These are phyloP conservation scores for Mustela erminea DNA, from an alignment of 2,797 vertebrate genomes.

Conservation along the genomic window DNA sequence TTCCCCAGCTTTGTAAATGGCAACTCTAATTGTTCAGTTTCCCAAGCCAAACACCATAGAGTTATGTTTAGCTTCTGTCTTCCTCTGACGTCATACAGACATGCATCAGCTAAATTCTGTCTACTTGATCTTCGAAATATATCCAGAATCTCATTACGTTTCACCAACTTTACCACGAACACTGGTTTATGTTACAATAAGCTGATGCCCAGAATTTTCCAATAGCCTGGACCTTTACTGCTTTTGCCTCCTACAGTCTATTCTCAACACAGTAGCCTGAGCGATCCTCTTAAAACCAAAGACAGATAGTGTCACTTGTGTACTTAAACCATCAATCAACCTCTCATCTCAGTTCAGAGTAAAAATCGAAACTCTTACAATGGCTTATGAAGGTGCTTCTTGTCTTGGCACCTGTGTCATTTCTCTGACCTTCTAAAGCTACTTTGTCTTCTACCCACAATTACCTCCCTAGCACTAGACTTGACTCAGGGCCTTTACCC, in stretches of 20 bases:
- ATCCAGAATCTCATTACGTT: slow-evolving; percentile 10
- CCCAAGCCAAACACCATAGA: not conserved
- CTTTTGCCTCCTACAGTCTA: not conserved
- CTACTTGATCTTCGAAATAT: not conserved
- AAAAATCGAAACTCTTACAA: not conserved
- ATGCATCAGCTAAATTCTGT: not conserved
- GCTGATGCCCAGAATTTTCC: not conserved
- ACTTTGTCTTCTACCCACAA: not conserved
- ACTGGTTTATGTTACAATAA: not conserved
- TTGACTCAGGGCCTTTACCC: not conserved
- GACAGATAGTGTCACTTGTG: not conserved
- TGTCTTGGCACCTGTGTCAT: not conserved
- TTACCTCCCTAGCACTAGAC: not conserved
- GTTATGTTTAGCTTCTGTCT: not conserved
- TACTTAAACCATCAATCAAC: not conserved
- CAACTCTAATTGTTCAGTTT: not conserved
- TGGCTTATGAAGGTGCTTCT: not conserved
- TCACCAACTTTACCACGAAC: not conserved
- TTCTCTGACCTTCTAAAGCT: slow-evolving; percentile 5
- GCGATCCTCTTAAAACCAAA: slow-evolving; percentile 10
- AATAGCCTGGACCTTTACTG: not conserved
- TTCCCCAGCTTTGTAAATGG: not conserved
- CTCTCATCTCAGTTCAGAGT: not conserved
- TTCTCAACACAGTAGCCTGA: not conserved
- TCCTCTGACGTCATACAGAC: not conserved